Evolutionary conservation across 2,797 vertebrate genomes (phyloP), one percentile per base, ranked within the genome.

Genomic region (Pelobates cultripes): DNA sequence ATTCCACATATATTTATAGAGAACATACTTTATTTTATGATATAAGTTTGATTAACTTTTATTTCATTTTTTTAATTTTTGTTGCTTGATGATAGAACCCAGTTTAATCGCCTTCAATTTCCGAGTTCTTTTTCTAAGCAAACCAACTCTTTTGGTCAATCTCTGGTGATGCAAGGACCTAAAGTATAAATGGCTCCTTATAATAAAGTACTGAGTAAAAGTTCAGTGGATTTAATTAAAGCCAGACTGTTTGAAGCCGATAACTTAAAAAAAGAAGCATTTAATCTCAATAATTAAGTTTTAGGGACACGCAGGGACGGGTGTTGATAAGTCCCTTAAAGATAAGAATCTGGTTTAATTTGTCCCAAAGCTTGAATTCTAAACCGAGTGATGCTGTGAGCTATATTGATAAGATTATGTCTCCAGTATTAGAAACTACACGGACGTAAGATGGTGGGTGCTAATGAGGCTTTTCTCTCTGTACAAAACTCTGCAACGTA

Each of bases 241-340:
- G 70, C 78, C 75, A 75, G 17, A 43, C 47, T 60, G 81, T 78
- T 69, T 83, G 75, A 83, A 72, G 15, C 70, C 76, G 81, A 83
- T 83, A 83, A 78, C 63, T 83, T 73, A 12, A 57, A 57, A 79
- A 83, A 78, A 83, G 70, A 83, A 83, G 70, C 70, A 83, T 78
- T 83, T 78, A 83, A 83, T 83, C 81, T 75, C 70, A 83, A 83
- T 83, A 83, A 83, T 83, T 73, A 73, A 47, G 81, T 78, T 78
- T 78, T 83, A 28, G 70, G 75, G 72, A 64, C 68, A 43, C 28
- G 44, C 73, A 44, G 64, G 74, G 2, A 69, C 75, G 73, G 55
- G 75, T 68, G 70, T 45, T 61, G 75, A 78, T 83, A 78, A 83
- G 74, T 43, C 75, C 61, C 75, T 68, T 78, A 70, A 72, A 78